Percentiles rank a stretch among this genome's conserved stretches.
Evolutionary conservation across 2,888 invertebrate genomes (phyloP).

Genomic region (Oxystoma pomonae): DNA sequence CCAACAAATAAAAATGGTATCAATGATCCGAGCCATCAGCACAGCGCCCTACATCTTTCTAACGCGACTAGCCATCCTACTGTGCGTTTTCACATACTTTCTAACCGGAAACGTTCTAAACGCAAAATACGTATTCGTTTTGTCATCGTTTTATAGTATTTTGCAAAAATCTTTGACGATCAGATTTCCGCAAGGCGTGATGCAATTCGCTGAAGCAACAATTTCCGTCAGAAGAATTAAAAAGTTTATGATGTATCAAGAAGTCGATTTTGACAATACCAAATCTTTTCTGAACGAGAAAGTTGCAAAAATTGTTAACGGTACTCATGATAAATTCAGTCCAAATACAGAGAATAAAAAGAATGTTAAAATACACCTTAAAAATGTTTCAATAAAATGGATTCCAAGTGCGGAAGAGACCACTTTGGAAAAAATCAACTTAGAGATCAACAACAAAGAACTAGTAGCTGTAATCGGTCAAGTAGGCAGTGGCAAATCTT

Average conservation of each 20-base stretch:
- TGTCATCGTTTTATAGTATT: constrained; percentile 71
- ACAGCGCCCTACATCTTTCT: constrained; percentile 69
- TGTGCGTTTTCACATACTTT: constrained; percentile 73
- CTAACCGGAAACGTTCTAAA: constrained; percentile 55
- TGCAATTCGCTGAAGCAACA: constrained; percentile 63
- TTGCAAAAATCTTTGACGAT: constrained; percentile 63
- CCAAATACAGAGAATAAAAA: neutral
- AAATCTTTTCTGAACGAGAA: neutral
- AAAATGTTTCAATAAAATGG: constrained; percentile 16
- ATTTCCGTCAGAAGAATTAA: constrained; percentile 46
- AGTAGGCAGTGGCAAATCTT: constrained; percentile 60
- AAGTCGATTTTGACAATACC: constrained; percentile 2
- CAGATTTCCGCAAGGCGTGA: constrained; percentile 58
- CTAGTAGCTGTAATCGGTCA: constrained; percentile 54
- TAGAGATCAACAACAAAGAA: constrained; percentile 54
- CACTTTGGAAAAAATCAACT: constrained; percentile 10
- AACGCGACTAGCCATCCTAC: constrained; percentile 76
- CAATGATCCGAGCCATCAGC: constrained; percentile 62
- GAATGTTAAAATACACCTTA: constrained; percentile 6
- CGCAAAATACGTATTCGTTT: constrained; percentile 66
- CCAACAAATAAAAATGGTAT: constrained; percentile 57
- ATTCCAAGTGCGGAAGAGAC: constrained; percentile 4
- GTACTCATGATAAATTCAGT: neutral
- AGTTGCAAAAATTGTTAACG: neutral
- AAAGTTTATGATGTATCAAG: constrained; percentile 50